phyloP scores from a whole-genome alignment of 2,888 invertebrate species.

The Leistus spinibarbis region DNA sequence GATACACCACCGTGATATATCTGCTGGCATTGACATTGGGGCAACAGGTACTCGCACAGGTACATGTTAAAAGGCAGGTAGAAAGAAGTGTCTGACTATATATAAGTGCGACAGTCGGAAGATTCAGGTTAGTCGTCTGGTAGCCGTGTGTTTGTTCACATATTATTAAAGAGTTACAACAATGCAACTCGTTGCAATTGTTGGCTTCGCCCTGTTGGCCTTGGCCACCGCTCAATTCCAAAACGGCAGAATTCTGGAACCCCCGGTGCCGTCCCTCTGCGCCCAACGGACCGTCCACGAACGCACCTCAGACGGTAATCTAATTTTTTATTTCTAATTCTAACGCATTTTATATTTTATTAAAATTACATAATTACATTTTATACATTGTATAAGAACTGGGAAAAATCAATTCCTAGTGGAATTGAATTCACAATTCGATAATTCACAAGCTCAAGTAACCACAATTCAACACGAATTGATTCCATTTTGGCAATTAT shows the following conservation, averaged over 20 bases:
- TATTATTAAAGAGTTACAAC: too few species aligned
- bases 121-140: slow-evolving; percentile 49
- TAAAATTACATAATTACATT: not conserved
- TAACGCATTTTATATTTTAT: not conserved
- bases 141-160: not conserved
- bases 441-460: too few species aligned
- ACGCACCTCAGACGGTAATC: slow-evolving; percentile 74
- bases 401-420: too few species aligned
- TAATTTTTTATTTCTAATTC: slow-evolving; percentile 3
- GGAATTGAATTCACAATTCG: too few species aligned
- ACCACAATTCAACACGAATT: too few species aligned
- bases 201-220: slow-evolving; percentile 56
- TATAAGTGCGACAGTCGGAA: slow-evolving; percentile 31
- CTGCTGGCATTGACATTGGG: slow-evolving; percentile 19
- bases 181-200: slow-evolving; percentile 48
- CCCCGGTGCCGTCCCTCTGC: slow-evolving; percentile 76
- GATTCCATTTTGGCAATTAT: too few species aligned
- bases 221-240: slow-evolving; percentile 71
- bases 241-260: slow-evolving; percentile 77
- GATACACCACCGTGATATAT: slow-evolving; percentile 34
- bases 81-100: not conserved
- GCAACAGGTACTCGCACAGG: not conserved
- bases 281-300: slow-evolving; percentile 76
- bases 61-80: not conserved
- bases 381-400: too few species aligned